Conservation (phyloP, 1,140 invertebrate species). For the Linepithema humile region DNA sequence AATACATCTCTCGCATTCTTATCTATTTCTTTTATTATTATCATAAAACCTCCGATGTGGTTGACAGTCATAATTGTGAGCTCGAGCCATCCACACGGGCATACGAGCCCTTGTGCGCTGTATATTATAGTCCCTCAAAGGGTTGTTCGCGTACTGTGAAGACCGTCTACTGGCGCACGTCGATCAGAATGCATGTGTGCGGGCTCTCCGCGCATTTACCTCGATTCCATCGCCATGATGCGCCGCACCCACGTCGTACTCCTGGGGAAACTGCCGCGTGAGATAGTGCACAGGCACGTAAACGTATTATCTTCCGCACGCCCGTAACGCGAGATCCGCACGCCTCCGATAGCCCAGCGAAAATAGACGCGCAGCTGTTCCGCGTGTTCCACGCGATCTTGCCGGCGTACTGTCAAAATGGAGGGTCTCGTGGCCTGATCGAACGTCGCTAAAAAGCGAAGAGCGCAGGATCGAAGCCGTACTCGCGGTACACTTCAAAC, state of each 20-base stretch:
- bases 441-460: slow-evolving; percentile 51
- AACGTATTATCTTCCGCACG: slow-evolving; percentile 19
- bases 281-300: neutral
- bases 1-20: neutral
- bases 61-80: neutral
- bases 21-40: neutral
- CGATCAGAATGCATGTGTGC: neutral
- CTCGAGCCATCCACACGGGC: neutral
- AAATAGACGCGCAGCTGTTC: neutral
- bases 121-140: neutral
- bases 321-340: neutral
- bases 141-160: neutral
- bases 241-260: slow-evolving; percentile 22
- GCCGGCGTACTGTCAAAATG: slow-evolving; percentile 49
- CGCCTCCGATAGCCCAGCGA: neutral
- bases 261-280: neutral
- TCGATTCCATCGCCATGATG: slow-evolving; percentile 72
- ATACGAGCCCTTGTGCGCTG: too few species aligned
- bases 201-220: slow-evolving; percentile 55
- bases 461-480: slow-evolving; percentile 47
- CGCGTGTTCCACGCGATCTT: slow-evolving; percentile 17
- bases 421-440: slow-evolving; percentile 17
- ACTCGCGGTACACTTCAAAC: slow-evolving; percentile 36
- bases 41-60: neutral
- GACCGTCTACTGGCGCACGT: neutral